phyloP scores from a whole-genome alignment of 2,113 vertebrate species.

The Eclectus roratus region DNA sequence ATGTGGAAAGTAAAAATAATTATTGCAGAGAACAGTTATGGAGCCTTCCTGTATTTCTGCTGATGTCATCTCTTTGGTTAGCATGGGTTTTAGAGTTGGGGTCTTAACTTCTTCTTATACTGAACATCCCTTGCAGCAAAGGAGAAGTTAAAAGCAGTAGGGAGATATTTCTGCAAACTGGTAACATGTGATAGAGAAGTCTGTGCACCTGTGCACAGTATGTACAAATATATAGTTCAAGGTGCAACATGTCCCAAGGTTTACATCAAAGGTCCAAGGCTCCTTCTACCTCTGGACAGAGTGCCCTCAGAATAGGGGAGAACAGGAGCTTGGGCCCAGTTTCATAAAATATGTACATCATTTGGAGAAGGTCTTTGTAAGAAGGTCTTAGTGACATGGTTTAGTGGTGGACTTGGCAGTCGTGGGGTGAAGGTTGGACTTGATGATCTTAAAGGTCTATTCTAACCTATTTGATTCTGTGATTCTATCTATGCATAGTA shows the following conservation, averaged over 20 bases:
- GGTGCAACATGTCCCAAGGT: not conserved
- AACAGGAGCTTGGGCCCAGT: not conserved
- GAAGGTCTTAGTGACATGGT: not conserved
- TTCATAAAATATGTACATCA: not conserved
- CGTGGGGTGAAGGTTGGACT: not conserved
- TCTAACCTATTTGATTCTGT: not conserved
- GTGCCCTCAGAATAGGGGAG: not conserved
- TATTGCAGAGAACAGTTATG: not conserved
- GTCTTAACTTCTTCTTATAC: not conserved
- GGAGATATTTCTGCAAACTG: not conserved
- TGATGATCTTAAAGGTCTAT: not conserved
- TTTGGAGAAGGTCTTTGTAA: not conserved
- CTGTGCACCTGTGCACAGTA: not conserved
- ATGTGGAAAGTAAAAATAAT: not conserved
- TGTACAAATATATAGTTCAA: not conserved
- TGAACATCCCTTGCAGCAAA: not conserved
- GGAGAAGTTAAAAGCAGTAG: not conserved
- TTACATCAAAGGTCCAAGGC: not conserved
- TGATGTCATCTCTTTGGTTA: not conserved
- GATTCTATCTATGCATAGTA: not conserved
- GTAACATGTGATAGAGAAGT: fast-evolving
- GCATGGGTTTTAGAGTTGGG: not conserved
- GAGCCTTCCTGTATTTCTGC: not conserved
- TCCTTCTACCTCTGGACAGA: not conserved
- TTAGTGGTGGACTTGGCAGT: not conserved